Evolutionary conservation across 2,113 vertebrate species (phyloP).

Genomic region (Callaeas wilsoni): DNA sequence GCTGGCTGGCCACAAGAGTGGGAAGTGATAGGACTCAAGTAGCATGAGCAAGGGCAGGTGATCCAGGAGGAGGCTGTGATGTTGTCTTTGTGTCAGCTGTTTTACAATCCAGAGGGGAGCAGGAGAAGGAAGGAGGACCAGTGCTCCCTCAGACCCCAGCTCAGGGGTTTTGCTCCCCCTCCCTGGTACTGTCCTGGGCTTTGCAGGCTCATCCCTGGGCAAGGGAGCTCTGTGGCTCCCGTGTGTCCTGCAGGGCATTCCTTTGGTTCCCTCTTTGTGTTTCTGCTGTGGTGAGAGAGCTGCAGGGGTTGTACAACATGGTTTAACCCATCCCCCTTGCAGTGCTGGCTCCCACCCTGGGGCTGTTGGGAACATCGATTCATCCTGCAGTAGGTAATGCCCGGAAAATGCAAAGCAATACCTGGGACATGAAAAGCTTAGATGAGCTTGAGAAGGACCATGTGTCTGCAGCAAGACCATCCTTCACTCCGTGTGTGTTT

Average conservation of each 20-base stretch:
- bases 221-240: neutral
- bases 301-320: neutral
- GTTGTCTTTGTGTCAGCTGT: accelerated
- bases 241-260: accelerated
- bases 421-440: neutral
- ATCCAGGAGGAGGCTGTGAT: neutral
- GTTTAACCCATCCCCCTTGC: neutral
- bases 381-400: neutral
- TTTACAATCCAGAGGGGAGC: neutral
- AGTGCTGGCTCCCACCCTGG: accelerated
- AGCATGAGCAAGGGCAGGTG: neutral
- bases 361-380: neutral
- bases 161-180: neutral
- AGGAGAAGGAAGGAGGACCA: neutral
- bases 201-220: neutral
- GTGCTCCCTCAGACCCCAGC: neutral
- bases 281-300: neutral
- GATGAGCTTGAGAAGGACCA: neutral
- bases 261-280: too few species aligned
- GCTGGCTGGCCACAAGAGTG: neutral
- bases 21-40: neutral
- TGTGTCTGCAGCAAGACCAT: neutral
- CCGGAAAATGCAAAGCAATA: neutral
- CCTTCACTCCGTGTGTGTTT: neutral
- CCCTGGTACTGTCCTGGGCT: neutral